Conservation (phyloP, 2,797 vertebrate genomes). For the Cossypha caffra region DNA sequence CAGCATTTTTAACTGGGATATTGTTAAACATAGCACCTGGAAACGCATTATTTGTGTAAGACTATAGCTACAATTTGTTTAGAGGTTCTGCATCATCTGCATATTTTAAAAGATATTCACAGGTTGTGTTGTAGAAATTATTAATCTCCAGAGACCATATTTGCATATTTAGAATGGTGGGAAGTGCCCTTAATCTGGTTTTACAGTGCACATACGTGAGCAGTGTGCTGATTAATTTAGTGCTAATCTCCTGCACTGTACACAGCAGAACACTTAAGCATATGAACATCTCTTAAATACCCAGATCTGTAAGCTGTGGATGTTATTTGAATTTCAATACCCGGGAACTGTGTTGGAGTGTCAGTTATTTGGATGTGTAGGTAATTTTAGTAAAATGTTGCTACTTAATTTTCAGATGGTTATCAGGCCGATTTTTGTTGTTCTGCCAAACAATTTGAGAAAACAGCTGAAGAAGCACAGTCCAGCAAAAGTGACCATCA, state of each 20-base stretch:
- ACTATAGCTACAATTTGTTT: not conserved
- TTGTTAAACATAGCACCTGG: not conserved
- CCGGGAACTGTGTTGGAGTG: not conserved
- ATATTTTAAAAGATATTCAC: not conserved
- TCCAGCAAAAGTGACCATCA: slow-evolving; percentile 65
- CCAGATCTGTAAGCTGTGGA: not conserved
- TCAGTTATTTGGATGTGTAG: not conserved
- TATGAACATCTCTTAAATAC: not conserved
- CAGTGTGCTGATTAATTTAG: not conserved
- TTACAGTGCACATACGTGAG: accelerated
- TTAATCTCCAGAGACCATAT: not conserved
- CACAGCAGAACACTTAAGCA: not conserved
- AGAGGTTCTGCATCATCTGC: not conserved
- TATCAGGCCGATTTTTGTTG: slow-evolving; percentile 97
- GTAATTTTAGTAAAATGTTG: not conserved
- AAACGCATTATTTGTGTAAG: not conserved
- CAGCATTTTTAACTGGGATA: not conserved
- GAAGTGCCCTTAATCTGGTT: not conserved
- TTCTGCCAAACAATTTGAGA: slow-evolving; percentile 80
- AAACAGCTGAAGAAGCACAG: slow-evolving; percentile 68
- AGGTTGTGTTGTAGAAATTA: not conserved
- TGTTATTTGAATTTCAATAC: not conserved
- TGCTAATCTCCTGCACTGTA: not conserved
- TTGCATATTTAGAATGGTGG: not conserved
- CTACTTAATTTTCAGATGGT: slow-evolving; percentile 81